Base-by-base conservation (phyloP, 1,140 invertebrate genomes). In the Drosophila sturtevanti region DNA sequence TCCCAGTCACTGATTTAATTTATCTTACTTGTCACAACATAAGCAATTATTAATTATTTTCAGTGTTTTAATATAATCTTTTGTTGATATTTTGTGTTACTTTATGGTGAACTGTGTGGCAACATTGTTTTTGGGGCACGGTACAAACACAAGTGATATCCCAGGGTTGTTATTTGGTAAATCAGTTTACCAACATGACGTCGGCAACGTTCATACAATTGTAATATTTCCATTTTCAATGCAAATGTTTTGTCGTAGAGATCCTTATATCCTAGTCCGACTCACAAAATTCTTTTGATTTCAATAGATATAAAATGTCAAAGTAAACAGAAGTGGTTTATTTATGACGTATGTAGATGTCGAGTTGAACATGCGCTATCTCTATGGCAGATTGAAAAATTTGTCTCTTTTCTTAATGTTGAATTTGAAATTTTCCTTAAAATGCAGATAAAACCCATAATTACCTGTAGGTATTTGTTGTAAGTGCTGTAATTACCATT, bases 381-480 rank as follows among this genome's bases (percentile, higher is more conserved):
- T 48, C 3, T 38, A n/a, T 37, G 14, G 7, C 3, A 21, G 16
- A 16, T 44, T 16, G 14, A 14, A 14, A n/a, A 7, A 3, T 11
- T 9, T 11, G 18, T 48, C 21, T 48, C 6, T 48, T 48, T 11
- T 21, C 16, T 48, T 14, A n/a, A 11, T 10, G 14, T 21, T 48
- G 18, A 21, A 9, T 14, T 48, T 48, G 16, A 2, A 21, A 10
- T 48, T 21, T 21, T 48, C 1, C 3, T 0, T 21, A 78, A 48
- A 74, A 91, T 91, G 90, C 89, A 91, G 59, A 82, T 87, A 51
- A 91, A 91, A 56, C 90, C 90, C 1, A 91, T 89, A 27, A 91
- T 91, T 18, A 90, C 90, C 27, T 91, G 90, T 91, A 71, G 81
- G 86, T 79, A 35, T 10, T n/a, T 12, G 1, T 4, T n/a, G n/a